Evolutionary conservation across 2,797 vertebrate species (phyloP).

Genomic region (Myotis daubentonii): DNA sequence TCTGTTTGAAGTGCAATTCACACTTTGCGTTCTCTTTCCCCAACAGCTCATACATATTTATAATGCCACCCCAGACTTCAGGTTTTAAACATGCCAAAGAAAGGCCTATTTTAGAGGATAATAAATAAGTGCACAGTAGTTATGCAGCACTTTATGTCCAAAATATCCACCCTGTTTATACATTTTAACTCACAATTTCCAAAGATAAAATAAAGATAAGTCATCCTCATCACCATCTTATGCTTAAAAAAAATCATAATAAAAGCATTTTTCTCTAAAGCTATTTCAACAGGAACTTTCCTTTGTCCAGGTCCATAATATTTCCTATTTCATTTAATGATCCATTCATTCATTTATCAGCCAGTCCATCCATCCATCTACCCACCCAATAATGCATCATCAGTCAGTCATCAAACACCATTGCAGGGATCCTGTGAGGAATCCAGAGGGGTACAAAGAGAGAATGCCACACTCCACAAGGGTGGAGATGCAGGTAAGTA

Average conservation of each 20-base stretch:
- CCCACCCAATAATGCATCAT: not conserved
- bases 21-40: conserved; percentile 84
- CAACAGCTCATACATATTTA: conserved; percentile 86
- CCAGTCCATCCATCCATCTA: not conserved
- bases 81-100: conserved; percentile 78
- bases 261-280: not conserved
- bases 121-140: conserved; percentile 68
- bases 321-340: not conserved
- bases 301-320: conserved; percentile 32
- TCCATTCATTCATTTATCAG: not conserved
- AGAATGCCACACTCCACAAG: not conserved
- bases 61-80: conserved; percentile 80
- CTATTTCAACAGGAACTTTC: not conserved
- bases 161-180: conserved; percentile 76
- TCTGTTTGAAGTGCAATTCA: conserved; percentile 89
- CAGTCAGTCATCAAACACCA: not conserved
- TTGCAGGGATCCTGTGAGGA: not conserved
- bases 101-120: conserved; percentile 75
- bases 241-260: conserved; percentile 40
- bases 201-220: conserved; percentile 66
- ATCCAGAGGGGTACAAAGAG: not conserved
- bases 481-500: not conserved
- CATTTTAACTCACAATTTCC: conserved; percentile 68
- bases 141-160: conserved; percentile 68
- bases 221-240: conserved; percentile 23